Conservation (phyloP, 2,113 vertebrate species). For the Ciconia stormi region DNA sequence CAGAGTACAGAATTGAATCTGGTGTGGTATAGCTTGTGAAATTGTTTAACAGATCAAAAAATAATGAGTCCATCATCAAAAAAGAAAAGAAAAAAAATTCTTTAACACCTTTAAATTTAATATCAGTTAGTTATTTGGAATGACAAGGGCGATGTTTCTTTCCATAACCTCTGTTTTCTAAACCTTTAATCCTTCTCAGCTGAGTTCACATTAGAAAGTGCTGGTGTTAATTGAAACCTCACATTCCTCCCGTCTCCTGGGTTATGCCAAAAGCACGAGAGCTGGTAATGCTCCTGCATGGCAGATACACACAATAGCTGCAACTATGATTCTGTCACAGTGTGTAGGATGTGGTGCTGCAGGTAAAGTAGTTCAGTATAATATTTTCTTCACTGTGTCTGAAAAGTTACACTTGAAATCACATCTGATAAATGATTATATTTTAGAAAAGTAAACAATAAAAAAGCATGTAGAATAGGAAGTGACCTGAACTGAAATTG, state of each 20-base stretch:
- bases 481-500: conserved; percentile 13
- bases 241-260: not conserved
- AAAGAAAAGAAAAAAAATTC: not conserved
- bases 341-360: not conserved
- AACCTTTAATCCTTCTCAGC: conserved; percentile 6
- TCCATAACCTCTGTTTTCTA: not conserved
- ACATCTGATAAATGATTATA: conserved; percentile 34
- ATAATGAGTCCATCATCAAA: not conserved
- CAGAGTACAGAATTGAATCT: not conserved
- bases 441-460: conserved; percentile 32
- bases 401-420: conserved; percentile 34
- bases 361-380: not conserved
- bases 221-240: not conserved
- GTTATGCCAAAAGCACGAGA: not conserved
- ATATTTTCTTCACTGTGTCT: not conserved
- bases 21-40: not conserved
- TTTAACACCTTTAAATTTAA: not conserved
- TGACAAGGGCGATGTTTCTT: not conserved
- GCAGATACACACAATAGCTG: not conserved
- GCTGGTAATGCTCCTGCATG: not conserved
- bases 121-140: not conserved
- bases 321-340: not conserved
- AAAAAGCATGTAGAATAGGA: not conserved
- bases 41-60: not conserved
- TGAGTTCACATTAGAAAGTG: not conserved